Percentiles rank a stretch among this genome's conserved stretches.
Conservation (phyloP, 1,140 invertebrate genomes). For the Vanessa atalanta region DNA sequence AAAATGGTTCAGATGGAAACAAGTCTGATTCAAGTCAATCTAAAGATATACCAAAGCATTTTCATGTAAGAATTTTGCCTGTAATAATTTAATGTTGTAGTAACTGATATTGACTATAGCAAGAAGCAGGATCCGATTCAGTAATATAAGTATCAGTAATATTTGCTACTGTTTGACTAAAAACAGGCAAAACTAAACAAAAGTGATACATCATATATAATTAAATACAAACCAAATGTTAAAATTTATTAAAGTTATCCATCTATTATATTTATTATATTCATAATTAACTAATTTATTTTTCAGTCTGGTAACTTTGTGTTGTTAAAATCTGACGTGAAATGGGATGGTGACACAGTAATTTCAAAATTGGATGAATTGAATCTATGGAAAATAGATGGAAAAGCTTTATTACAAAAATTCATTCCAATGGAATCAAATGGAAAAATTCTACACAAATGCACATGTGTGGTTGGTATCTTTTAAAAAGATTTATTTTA, state of each 20-base stretch:
- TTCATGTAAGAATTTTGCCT: conserved; percentile 65
- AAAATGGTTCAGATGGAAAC: conserved; percentile 79
- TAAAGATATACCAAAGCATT: conserved; percentile 81
- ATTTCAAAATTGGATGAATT: conserved; percentile 81
- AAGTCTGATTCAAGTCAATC: conserved; percentile 80
- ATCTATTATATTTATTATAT: not conserved
- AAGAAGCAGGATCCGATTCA: no score
- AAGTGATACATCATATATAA: no score
- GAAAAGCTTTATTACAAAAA: conserved; percentile 89
- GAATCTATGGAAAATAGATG: conserved; percentile 90
- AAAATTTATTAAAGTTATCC: not conserved
- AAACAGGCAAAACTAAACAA: no score
- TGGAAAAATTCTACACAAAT: conserved; percentile 86
- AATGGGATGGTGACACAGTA: conserved; percentile 80
- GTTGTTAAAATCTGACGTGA: conserved; percentile 84
- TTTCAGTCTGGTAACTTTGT: conserved; percentile 86
- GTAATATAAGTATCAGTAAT: no score
- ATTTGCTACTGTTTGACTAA: no score
- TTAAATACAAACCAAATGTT: no score
- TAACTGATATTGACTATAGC: no score
- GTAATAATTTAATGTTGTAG: no score
- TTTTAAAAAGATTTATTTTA: not conserved
- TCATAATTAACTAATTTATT: conserved; percentile 10
- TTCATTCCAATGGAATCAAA: conserved; percentile 87
- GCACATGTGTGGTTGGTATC: conserved; percentile 86